phyloP scores from a whole-genome alignment of 2,797 vertebrate species.

The Propithecus perrieri region DNA sequence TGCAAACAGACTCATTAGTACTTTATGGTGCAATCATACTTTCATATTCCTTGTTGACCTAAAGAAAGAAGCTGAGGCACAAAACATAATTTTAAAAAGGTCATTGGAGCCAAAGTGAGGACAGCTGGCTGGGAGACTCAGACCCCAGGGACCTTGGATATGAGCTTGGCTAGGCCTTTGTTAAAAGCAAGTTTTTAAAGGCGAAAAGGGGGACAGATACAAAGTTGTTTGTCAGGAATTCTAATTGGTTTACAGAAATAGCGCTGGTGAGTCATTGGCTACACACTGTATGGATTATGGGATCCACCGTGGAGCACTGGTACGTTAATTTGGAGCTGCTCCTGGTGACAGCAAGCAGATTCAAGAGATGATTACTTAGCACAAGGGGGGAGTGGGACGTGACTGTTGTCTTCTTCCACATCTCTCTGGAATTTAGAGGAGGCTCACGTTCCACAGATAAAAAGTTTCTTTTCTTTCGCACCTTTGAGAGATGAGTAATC shows the following conservation, averaged over 20 bases:
- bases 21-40: neutral
- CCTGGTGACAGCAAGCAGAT: neutral
- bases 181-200: neutral
- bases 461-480: neutral
- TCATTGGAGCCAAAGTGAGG: neutral
- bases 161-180: neutral
- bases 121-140: neutral
- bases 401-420: neutral
- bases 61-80: neutral
- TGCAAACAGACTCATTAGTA: neutral
- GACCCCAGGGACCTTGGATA: neutral
- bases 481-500: neutral
- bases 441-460: no score
- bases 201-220: neutral
- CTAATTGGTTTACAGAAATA: neutral
- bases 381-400: neutral
- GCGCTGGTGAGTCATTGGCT: neutral
- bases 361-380: neutral
- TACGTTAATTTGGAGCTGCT: no score
- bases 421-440: neutral
- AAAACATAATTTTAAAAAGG: neutral
- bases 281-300: neutral
- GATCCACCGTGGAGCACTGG: neutral
- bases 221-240: neutral
- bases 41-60: neutral